A percentile compares a stretch with the other conserved stretches of the same genome.
These are phyloP conservation scores for Ondatra zibethicus DNA, from an alignment of 2,113 vertebrate genomes.

Conservation along the genomic window DNA sequence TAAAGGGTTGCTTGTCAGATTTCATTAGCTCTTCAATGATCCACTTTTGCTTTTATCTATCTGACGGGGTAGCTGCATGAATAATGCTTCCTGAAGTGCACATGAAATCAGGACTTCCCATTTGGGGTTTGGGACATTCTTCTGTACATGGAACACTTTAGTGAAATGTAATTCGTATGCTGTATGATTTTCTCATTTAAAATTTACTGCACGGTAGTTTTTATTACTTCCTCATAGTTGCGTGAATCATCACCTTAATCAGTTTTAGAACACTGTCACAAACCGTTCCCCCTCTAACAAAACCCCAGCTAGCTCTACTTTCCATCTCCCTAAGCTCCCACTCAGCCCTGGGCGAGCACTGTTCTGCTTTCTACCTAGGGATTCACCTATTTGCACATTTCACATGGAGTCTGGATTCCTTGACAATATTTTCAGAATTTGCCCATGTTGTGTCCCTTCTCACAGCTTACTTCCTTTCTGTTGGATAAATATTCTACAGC, in stretches of 20 bases:
- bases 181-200: neutral
- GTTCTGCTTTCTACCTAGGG: neutral
- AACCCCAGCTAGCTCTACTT: neutral
- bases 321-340: neutral
- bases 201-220: neutral
- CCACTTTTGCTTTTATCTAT: neutral
- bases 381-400: neutral
- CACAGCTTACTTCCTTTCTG: slow-evolving; percentile 12
- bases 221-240: slow-evolving; percentile 26
- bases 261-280: slow-evolving; percentile 31
- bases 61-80: neutral
- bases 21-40: neutral
- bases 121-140: neutral
- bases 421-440: neutral
- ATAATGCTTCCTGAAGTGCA: neutral
- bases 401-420: neutral
- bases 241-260: neutral
- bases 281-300: neutral
- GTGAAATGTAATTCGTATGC: neutral
- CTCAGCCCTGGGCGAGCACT: neutral
- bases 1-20: neutral
- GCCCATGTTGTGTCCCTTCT: neutral
- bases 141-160: neutral
- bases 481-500: neutral
- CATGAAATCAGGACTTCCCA: neutral